Conservation (phyloP, 2,888 invertebrate species). For the Coremacera marginata region DNA sequence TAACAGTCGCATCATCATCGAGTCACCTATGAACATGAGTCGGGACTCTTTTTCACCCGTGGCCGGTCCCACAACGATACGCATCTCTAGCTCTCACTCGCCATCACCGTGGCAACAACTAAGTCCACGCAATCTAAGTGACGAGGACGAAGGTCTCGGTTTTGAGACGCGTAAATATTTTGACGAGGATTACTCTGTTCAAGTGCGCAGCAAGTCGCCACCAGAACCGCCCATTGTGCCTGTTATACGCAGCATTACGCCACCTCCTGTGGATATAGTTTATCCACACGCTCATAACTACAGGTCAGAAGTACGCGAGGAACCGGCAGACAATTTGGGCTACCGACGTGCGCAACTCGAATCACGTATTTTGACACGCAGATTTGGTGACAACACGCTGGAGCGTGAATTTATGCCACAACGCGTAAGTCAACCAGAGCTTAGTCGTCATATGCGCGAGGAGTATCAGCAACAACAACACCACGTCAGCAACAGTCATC, state of each 20-base stretch:
- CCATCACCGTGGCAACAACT: slow-evolving; percentile 67
- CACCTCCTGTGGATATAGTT: slow-evolving; percentile 60
- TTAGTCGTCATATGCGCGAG: slow-evolving; percentile 70
- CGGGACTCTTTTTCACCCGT: slow-evolving; percentile 46
- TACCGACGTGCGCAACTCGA: slow-evolving; percentile 81
- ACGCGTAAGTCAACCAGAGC: slow-evolving; percentile 66
- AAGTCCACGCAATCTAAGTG: slow-evolving; percentile 72
- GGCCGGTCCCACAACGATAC: slow-evolving; percentile 55
- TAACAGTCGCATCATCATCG: slow-evolving; percentile 45
- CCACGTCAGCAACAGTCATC: not conserved
- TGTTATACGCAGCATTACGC: slow-evolving; percentile 73
- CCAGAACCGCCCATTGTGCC: slow-evolving; percentile 76
- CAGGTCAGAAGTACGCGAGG: slow-evolving; percentile 67
- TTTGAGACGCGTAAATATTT: slow-evolving; percentile 73
- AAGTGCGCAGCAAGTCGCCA: slow-evolving; percentile 50
- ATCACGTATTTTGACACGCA: slow-evolving; percentile 78
- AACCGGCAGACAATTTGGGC: slow-evolving; percentile 71
- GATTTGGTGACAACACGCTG: slow-evolving; percentile 62
- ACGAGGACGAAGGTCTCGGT: slow-evolving; percentile 85
- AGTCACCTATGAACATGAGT: slow-evolving; percentile 21
- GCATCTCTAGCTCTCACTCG: slow-evolving; percentile 60
- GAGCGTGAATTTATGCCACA: slow-evolving; percentile 67
- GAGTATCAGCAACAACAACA: slow-evolving; percentile 33
- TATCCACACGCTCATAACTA: slow-evolving; percentile 70
- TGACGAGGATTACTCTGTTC: slow-evolving; percentile 64